Evolutionary conservation across 2,888 invertebrate species (phyloP).

Genomic region (Embidobia sp.): DNA sequence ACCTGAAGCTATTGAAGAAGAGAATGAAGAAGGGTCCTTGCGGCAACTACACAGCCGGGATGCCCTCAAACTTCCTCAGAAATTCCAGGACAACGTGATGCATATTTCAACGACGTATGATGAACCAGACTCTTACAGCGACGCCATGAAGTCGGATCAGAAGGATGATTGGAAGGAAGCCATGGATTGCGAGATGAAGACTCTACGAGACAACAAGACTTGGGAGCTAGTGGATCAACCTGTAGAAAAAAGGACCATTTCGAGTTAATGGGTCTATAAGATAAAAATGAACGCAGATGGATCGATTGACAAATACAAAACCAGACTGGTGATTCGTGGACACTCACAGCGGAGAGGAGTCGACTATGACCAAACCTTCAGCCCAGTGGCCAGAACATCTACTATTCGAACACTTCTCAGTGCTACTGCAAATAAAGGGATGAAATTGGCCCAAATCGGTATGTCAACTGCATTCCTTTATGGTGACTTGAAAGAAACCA

Average conservation of each 20-base stretch:
- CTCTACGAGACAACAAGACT: constrained; percentile 71
- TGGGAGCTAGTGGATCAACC: constrained; percentile 66
- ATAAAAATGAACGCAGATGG: constrained; percentile 31
- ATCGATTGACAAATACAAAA: constrained; percentile 28
- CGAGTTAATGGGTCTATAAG: constrained; percentile 70
- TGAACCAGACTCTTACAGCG: constrained; percentile 29
- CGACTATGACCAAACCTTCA: constrained; percentile 47
- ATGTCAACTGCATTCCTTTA: constrained; percentile 43
- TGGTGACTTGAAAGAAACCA: constrained; percentile 31
- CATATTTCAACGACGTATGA: neutral
- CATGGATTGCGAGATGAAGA: constrained; percentile 68
- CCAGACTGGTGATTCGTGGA: constrained; percentile 37
- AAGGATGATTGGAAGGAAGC: constrained; percentile 62
- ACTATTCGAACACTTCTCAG: constrained; percentile 32
- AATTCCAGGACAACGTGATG: constrained; percentile 23
- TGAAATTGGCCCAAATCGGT: constrained; percentile 29
- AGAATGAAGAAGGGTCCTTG: too few species aligned
- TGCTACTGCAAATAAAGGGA: constrained; percentile 22
- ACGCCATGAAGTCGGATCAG: constrained; percentile 49
- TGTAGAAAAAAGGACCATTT: constrained; percentile 65
- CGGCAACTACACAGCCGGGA: too few species aligned
- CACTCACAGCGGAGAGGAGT: constrained; percentile 30
- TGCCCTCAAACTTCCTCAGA: constrained; percentile 12
- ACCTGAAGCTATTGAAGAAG: too few species aligned
- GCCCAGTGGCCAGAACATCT: constrained; percentile 28